Percentiles rank a stretch among this genome's conserved stretches.
These are phyloP conservation scores for Zootermopsis nevadensis DNA, from an alignment of 2,888 invertebrate species.

Conservation along the genomic window DNA sequence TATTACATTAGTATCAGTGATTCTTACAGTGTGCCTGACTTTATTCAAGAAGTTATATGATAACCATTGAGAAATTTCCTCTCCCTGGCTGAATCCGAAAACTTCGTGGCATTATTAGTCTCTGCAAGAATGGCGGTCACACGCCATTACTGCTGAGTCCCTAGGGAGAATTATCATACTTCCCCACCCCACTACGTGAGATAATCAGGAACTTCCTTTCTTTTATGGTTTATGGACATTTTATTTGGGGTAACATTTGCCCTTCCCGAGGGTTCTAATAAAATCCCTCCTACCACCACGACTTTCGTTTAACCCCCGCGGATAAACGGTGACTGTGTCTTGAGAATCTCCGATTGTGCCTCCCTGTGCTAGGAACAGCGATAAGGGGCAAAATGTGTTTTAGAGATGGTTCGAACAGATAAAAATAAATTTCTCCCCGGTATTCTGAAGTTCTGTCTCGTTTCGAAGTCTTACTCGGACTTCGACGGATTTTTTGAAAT, in stretches of 20 bases:
- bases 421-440: no score
- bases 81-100: not conserved
- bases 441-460: no score
- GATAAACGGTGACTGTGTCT: not conserved
- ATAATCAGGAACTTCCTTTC: not conserved
- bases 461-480: no score
- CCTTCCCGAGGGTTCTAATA: not conserved
- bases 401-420: no score
- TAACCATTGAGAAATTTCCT: not conserved
- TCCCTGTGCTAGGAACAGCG: conserved; percentile 8
- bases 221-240: conserved; percentile 4
- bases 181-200: not conserved
- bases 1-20: not conserved
- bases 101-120: not conserved
- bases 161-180: not conserved
- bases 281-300: not conserved
- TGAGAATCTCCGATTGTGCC: conserved; percentile 11
- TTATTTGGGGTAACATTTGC: conserved; percentile 9
- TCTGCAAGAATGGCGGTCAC: conserved; percentile 1
- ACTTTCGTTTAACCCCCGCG: not conserved
- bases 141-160: conserved; percentile 2
- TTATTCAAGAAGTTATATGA: not conserved
- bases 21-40: not conserved
- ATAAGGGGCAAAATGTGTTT: not conserved
- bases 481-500: no score